These are phyloP conservation scores for Channa maculata DNA, from an alignment of 2,113 vertebrate species.

Conservation along the genomic window DNA sequence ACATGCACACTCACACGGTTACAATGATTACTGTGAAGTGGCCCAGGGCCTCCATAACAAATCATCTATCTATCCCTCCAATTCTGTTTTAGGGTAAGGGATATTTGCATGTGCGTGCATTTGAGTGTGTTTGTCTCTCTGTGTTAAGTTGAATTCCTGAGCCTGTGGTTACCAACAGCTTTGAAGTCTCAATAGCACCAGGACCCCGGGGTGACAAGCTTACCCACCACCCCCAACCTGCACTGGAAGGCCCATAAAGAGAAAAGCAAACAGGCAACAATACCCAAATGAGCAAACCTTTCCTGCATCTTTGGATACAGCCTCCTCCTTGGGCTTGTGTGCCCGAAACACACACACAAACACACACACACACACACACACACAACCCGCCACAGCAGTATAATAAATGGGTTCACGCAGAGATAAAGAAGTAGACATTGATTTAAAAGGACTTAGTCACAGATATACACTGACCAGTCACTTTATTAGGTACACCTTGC, in stretches of 20 bases:
- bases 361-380: slow-evolving; percentile 13
- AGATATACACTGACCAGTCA: no score
- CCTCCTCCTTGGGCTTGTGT: slow-evolving; percentile 31
- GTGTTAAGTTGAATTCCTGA: slow-evolving; percentile 78
- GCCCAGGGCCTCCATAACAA: slow-evolving; percentile 70
- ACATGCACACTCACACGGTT: slow-evolving; percentile 1
- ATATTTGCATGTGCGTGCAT: slow-evolving; percentile 2
- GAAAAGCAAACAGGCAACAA: slow-evolving; percentile 82
- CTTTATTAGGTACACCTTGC: no score
- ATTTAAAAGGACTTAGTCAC: no score
- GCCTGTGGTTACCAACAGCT: slow-evolving; percentile 82
- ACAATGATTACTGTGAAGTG: slow-evolving; percentile 60
- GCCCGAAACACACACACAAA: slow-evolving; percentile 25
- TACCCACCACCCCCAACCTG: slow-evolving; percentile 63
- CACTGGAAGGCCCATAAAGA: slow-evolving; percentile 77
- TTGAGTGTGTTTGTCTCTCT: slow-evolving; percentile 24
- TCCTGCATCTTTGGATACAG: slow-evolving; percentile 58
- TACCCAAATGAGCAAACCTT: slow-evolving; percentile 72
- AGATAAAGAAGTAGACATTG: slow-evolving; percentile 24
- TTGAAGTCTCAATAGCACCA: slow-evolving; percentile 79
- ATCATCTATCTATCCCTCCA: slow-evolving; percentile 53
- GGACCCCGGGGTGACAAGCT: slow-evolving; percentile 67
- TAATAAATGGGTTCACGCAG: slow-evolving; percentile 11
- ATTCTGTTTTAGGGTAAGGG: slow-evolving; percentile 22
- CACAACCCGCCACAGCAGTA: slow-evolving; percentile 12